These are phyloP conservation scores for Acipenser ruthenus DNA, from an alignment of 2,797 vertebrate species.

Conservation along the genomic window DNA sequence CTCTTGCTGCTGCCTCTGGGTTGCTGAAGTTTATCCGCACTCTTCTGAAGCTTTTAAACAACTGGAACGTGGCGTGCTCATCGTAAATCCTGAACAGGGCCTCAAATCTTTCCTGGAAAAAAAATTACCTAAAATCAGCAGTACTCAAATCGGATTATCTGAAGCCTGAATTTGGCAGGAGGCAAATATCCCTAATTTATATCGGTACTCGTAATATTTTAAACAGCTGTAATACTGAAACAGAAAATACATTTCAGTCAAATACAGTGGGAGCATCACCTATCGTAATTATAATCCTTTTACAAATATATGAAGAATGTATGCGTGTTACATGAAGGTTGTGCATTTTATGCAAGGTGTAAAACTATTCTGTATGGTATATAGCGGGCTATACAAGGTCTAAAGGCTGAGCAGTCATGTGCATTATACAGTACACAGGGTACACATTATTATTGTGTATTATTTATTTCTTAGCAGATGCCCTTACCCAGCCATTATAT, in stretches of 20 bases:
- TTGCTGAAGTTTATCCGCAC: conserved; percentile 93
- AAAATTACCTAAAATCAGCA: not conserved
- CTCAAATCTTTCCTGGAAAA: conserved; percentile 81
- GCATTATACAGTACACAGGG: no score
- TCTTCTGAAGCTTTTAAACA: conserved; percentile 93
- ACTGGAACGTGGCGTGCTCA: conserved; percentile 82
- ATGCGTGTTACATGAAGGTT: not conserved
- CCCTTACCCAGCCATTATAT: no score
- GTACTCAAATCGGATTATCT: not conserved
- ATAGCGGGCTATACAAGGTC: no score
- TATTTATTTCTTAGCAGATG: no score
- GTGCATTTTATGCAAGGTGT: no score
- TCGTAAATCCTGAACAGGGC: conserved; percentile 86
- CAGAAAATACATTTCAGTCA: no score
- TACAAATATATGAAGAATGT: not conserved
- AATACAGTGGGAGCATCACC: no score
- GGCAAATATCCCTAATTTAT: not conserved
- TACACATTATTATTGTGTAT: no score
- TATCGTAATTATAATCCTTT: not conserved
- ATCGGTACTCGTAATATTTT: not conserved
- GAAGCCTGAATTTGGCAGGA: not conserved
- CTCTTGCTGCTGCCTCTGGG: conserved; percentile 83
- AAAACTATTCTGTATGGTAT: no score
- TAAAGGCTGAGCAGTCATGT: no score
- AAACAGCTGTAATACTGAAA: not conserved